These are phyloP conservation scores for Apteryx mantelli DNA, from an alignment of 2,113 vertebrate species.

Conservation along the genomic window DNA sequence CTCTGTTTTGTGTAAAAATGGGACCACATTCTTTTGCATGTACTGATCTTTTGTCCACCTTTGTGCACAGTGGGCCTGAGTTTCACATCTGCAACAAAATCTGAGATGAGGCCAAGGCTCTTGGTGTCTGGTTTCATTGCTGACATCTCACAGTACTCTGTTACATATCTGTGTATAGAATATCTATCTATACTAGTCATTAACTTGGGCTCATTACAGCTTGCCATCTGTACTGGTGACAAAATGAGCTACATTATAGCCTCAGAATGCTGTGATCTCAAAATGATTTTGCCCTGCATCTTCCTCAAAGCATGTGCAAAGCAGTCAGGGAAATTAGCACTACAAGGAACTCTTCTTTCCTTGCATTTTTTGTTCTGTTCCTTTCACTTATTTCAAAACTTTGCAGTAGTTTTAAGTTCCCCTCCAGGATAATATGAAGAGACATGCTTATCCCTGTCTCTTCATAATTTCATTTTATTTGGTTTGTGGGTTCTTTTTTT, in stretches of 20 bases:
- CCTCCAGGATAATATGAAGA: slow-evolving; percentile 24
- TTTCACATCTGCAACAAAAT: neutral
- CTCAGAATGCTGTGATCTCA: slow-evolving; percentile 49
- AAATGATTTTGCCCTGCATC: slow-evolving; percentile 17
- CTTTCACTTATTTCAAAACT: neutral
- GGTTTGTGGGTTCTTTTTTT: neutral
- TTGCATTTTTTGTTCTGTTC: neutral
- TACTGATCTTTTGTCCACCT: neutral
- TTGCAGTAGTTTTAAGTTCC: neutral
- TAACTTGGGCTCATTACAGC: slow-evolving; percentile 60
- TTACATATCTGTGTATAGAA: neutral
- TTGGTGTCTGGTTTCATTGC: slow-evolving; percentile 1
- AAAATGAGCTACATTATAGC: slow-evolving; percentile 58
- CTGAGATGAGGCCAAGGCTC: neutral
- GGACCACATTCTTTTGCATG: neutral
- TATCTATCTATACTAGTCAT: slow-evolving; percentile 62
- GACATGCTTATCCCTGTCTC: neutral
- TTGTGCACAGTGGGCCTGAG: neutral
- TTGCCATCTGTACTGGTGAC: slow-evolving; percentile 64
- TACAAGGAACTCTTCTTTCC: neutral
- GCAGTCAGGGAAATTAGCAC: slow-evolving; percentile 10
- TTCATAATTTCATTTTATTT: neutral
- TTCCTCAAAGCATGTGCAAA: slow-evolving; percentile 8
- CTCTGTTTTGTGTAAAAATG: neutral
- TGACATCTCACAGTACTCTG: neutral